phyloP scores from a whole-genome alignment of 1,140 invertebrate genomes.

The Zaprionus inermis region DNA sequence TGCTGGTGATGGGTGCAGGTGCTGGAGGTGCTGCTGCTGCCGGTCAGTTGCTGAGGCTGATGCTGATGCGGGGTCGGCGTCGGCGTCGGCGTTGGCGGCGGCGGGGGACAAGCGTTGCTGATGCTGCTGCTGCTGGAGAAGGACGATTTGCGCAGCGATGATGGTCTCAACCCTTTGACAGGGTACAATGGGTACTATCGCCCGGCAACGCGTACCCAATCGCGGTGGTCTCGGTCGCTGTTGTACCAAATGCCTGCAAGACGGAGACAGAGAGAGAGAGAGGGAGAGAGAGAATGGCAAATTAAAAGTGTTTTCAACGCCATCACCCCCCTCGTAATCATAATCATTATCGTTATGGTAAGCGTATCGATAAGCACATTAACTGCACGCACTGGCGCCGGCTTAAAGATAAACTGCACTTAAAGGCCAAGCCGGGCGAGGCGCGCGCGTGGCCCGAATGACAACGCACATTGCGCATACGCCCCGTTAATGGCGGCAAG shows the following conservation, averaged over 20 bases:
- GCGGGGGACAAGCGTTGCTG: constrained; percentile 79
- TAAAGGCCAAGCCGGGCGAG: constrained; percentile 50
- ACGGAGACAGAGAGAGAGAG: background rate
- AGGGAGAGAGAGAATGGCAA: background rate
- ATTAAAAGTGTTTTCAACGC: background rate
- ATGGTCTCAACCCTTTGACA: constrained; percentile 84
- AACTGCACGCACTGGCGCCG: constrained; percentile 51
- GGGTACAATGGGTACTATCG: constrained; percentile 84
- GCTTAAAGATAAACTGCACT: constrained; percentile 74
- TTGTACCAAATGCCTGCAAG: constrained; percentile 84
- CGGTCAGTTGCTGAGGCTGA: constrained; percentile 67
- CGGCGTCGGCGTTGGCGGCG: constrained; percentile 74
- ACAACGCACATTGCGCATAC: constrained; percentile 69
- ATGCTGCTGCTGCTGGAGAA: constrained; percentile 77
- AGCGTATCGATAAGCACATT: constrained; percentile 67
- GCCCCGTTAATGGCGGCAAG: constrained; percentile 65
- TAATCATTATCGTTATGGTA: constrained; percentile 33
- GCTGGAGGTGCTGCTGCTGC: constrained; percentile 59
- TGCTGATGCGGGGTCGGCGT: constrained; percentile 65
- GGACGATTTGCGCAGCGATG: constrained; percentile 83
- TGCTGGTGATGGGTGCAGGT: constrained; percentile 38
- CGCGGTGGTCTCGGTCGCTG: constrained; percentile 84
- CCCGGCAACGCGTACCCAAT: constrained; percentile 84
- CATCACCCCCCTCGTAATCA: constrained; percentile 30
- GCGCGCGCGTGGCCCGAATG: constrained; percentile 60